These are phyloP conservation scores for Andrena haemorrhoa DNA, from an alignment of 2,888 invertebrate species.

Conservation along the genomic window DNA sequence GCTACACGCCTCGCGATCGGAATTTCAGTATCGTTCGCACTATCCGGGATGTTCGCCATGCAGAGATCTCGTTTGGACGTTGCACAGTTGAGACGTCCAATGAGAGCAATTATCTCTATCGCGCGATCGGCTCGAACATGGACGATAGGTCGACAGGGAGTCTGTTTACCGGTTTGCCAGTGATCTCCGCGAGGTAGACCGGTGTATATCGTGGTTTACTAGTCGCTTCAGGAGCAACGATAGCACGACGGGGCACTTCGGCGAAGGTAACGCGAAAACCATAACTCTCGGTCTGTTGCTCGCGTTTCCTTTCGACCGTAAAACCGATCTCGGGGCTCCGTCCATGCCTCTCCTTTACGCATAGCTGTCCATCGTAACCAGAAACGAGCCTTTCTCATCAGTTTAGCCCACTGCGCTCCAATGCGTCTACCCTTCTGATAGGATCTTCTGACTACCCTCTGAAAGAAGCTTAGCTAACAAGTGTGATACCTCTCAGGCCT, in stretches of 20 bases:
- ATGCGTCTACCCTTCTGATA: background rate
- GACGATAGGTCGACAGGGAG: background rate
- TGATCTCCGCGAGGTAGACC: slow-evolving; percentile 27
- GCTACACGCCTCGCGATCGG: no score
- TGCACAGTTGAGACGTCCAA: background rate
- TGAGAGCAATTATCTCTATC: slow-evolving; percentile 7
- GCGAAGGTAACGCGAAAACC: slow-evolving; percentile 58
- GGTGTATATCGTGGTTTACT: slow-evolving; percentile 55
- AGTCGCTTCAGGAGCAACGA: slow-evolving; percentile 53
- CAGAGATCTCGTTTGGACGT: background rate
- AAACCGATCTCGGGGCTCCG: slow-evolving; percentile 33
- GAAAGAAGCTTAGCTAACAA: no score
- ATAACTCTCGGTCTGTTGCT: slow-evolving; percentile 63
- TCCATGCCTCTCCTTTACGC: background rate
- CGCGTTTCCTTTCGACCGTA: slow-evolving; percentile 52
- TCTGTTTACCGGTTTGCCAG: slow-evolving; percentile 51
- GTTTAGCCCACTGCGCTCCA: background rate
- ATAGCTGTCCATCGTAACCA: slow-evolving; percentile 22
- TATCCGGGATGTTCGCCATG: background rate
- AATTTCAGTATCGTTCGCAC: background rate
- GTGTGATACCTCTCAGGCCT: no score
- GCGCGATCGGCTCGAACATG: slow-evolving; percentile 8
- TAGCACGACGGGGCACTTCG: slow-evolving; percentile 39
- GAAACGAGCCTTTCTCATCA: background rate
- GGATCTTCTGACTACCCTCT: background rate